phyloP scores from a whole-genome alignment of 1,140 invertebrate species.

The Alviniconcha marisindica region DNA sequence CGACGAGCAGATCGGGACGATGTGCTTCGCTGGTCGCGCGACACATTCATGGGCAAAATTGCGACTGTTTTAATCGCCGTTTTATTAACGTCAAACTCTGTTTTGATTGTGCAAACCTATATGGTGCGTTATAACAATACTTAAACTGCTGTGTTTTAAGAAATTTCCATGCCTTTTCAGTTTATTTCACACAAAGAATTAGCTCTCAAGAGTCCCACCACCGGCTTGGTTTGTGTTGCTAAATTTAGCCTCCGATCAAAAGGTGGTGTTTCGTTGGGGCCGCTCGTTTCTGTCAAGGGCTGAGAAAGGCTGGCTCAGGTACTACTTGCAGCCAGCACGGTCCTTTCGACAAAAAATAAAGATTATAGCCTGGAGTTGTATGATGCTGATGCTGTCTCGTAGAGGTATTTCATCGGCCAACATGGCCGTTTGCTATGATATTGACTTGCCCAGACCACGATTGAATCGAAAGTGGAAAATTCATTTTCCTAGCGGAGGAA shows the following conservation, averaged over 20 bases:
- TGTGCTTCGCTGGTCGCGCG: slow-evolving; percentile 38
- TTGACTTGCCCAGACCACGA: background rate
- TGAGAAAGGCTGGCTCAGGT: slow-evolving; percentile 36
- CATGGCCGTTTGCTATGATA: slow-evolving; percentile 30
- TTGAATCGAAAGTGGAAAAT: slow-evolving; percentile 26
- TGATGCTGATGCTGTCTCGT: background rate
- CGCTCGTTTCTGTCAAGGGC: slow-evolving; percentile 45
- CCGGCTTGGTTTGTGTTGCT: slow-evolving; percentile 45
- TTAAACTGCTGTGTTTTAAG: slow-evolving; percentile 21
- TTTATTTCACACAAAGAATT: slow-evolving; percentile 18
- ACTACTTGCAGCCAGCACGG: slow-evolving; percentile 49
- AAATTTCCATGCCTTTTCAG: background rate
- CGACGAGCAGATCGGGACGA: slow-evolving; percentile 8
- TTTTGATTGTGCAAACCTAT: slow-evolving; percentile 15
- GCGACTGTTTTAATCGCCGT: slow-evolving; percentile 3
- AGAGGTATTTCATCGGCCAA: background rate
- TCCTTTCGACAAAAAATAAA: background rate
- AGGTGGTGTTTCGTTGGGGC: slow-evolving; percentile 48
- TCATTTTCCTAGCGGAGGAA: slow-evolving; percentile 56
- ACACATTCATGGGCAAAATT: slow-evolving; percentile 33
- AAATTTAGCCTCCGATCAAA: slow-evolving; percentile 48
- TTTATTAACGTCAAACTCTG: slow-evolving; percentile 16
- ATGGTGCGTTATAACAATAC: slow-evolving; percentile 33
- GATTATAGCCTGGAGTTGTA: background rate
- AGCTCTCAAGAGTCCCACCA: slow-evolving; percentile 32